Conservation (phyloP, 2,113 vertebrate genomes). For the Mastomys coucha region DNA sequence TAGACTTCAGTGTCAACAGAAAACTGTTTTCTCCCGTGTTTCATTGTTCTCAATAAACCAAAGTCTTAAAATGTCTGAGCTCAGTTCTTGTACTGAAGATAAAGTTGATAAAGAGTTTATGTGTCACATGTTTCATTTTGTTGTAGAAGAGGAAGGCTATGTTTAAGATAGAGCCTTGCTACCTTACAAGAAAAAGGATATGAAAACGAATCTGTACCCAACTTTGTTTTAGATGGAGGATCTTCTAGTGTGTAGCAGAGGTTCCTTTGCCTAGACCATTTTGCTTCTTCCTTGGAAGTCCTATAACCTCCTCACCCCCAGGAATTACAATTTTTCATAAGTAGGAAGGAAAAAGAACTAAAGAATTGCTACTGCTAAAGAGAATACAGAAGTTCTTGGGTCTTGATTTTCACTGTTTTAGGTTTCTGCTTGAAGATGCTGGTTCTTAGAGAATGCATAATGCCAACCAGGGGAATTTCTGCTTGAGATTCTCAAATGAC, state of each 20-base stretch:
- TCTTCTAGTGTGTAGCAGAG: not conserved
- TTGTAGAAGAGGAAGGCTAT: not conserved
- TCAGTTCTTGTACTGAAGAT: not conserved
- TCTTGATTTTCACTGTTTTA: slow-evolving; percentile 31
- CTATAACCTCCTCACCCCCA: not conserved
- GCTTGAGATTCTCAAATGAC: slow-evolving; percentile 41
- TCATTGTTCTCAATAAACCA: slow-evolving; percentile 27
- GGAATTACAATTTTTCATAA: not conserved
- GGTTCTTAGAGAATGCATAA: not conserved
- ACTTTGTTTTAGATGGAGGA: not conserved
- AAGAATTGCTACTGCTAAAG: not conserved
- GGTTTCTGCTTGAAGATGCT: slow-evolving; percentile 61
- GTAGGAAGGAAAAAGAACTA: slow-evolving; percentile 19
- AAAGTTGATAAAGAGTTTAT: not conserved
- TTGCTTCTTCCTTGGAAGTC: slow-evolving; percentile 48
- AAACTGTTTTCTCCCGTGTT: not conserved
- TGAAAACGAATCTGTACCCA: not conserved
- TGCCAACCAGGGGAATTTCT: slow-evolving; percentile 53
- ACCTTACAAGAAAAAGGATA: not conserved
- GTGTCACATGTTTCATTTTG: not conserved
- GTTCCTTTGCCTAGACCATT: not conserved
- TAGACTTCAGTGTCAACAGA: not conserved
- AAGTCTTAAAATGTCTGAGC: not conserved
- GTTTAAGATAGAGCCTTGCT: not conserved
- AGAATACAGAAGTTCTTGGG: slow-evolving; percentile 13